Conservation (phyloP, 1,140 invertebrate species). For the Micrasema longulum region DNA sequence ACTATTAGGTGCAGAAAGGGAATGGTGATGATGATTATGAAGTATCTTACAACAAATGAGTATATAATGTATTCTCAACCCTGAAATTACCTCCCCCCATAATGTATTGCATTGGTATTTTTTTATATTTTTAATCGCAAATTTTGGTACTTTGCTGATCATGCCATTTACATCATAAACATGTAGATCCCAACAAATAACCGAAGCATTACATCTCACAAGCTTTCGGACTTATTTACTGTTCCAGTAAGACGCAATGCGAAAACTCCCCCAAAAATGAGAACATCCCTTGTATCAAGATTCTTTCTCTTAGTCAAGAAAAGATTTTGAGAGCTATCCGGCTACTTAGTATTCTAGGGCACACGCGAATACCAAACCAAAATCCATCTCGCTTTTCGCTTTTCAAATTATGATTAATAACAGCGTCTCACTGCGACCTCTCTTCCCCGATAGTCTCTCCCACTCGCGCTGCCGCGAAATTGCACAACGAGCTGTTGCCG, state of each 20-base stretch:
- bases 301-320: conserved; percentile 43
- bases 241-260: conserved; percentile 50
- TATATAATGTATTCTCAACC: too few species aligned
- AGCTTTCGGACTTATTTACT: conserved; percentile 51
- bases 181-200: conserved; percentile 13
- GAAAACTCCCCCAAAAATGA: conserved; percentile 47
- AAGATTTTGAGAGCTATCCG: conserved; percentile 49
- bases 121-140: too few species aligned
- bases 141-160: too few species aligned
- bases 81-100: too few species aligned
- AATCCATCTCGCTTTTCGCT: conserved; percentile 55
- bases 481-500: neutral
- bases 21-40: too few species aligned
- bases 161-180: too few species aligned
- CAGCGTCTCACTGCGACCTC: conserved; percentile 46
- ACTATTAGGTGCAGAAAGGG: too few species aligned
- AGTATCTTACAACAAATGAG: too few species aligned
- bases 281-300: conserved; percentile 49
- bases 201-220: conserved; percentile 41
- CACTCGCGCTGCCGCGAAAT: conserved; percentile 8
- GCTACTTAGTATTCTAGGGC: conserved; percentile 51
- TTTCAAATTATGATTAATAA: conserved; percentile 56
- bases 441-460: conserved; percentile 13
- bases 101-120: too few species aligned
- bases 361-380: conserved; percentile 54